Evolutionary conservation across 2,113 vertebrate genomes (phyloP).

Genomic region (Mystacornis crossleyi): DNA sequence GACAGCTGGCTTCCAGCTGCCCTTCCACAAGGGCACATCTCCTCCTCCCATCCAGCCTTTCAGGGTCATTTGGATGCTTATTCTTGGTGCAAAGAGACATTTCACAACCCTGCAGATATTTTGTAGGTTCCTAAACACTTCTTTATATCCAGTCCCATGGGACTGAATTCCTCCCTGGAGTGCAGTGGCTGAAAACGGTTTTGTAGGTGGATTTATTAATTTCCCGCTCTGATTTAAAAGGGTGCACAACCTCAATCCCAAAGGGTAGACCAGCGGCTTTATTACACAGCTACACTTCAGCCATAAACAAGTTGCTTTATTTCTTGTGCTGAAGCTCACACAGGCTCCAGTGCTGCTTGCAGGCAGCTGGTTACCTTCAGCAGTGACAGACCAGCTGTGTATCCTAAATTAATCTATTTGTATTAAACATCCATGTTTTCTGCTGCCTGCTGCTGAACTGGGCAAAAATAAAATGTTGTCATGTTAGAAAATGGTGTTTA

Average conservation of each 20-base stretch:
- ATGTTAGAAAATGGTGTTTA: neutral
- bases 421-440: neutral
- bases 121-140: neutral
- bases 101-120: neutral
- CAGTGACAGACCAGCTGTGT: neutral
- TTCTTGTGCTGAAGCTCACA: neutral
- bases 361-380: neutral
- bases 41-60: neutral
- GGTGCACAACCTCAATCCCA: slow-evolving; percentile 10
- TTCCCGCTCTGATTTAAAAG: slow-evolving; percentile 1
- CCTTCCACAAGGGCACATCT: neutral
- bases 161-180: neutral
- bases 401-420: neutral
- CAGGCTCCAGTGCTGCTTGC: neutral
- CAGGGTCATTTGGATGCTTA: neutral
- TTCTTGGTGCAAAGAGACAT: neutral
- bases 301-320: neutral
- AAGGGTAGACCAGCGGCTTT: neutral
- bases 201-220: slow-evolving; percentile 6
- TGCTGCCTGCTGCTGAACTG: neutral
- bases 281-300: neutral
- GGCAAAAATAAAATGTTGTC: neutral
- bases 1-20: neutral
- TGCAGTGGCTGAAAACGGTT: neutral
- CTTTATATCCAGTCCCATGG: neutral